These are phyloP conservation scores for Clistopyga incitator DNA, from an alignment of 2,888 invertebrate genomes.

Conservation along the genomic window DNA sequence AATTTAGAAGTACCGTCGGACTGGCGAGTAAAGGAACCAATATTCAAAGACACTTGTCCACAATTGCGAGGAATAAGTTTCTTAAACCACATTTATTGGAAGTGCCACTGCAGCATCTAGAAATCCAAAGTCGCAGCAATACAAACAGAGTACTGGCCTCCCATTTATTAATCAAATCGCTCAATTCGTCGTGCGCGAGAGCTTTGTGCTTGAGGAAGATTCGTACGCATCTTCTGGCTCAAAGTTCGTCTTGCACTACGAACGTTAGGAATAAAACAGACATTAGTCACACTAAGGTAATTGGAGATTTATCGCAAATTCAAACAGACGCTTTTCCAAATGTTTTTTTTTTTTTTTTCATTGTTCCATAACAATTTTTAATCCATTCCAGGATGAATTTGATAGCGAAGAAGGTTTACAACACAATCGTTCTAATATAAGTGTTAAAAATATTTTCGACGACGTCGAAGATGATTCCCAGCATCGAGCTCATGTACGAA, in stretches of 20 bases:
- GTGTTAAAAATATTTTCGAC: slow-evolving; percentile 7
- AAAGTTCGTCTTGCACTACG: slow-evolving; percentile 38
- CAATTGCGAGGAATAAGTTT: slow-evolving; percentile 33
- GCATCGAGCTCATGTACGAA: slow-evolving; percentile 1
- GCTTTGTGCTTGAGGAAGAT: slow-evolving; percentile 41
- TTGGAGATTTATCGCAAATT: background rate
- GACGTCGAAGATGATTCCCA: slow-evolving; percentile 1
- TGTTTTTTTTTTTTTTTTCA: too few relatives aligned
- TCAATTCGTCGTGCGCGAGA: slow-evolving; percentile 30
- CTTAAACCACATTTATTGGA: slow-evolving; percentile 23
- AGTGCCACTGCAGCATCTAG: background rate
- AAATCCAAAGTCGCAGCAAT: slow-evolving; percentile 12
- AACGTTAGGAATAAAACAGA: slow-evolving; percentile 2
- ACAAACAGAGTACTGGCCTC: background rate
- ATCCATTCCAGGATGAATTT: slow-evolving; percentile 19
- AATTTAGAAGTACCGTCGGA: slow-evolving; percentile 33
- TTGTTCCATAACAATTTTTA: background rate
- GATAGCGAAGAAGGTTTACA: background rate
- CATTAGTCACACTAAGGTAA: slow-evolving; percentile 33
- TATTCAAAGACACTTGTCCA: slow-evolving; percentile 21
- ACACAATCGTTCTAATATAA: background rate
- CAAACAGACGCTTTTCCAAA: background rate
- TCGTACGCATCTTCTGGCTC: slow-evolving; percentile 15
- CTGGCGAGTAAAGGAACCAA: slow-evolving; percentile 43
- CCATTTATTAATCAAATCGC: slow-evolving; percentile 19